These are phyloP conservation scores for Mechanitis mazaeus DNA, from an alignment of 2,888 invertebrate genomes.

Conservation along the genomic window DNA sequence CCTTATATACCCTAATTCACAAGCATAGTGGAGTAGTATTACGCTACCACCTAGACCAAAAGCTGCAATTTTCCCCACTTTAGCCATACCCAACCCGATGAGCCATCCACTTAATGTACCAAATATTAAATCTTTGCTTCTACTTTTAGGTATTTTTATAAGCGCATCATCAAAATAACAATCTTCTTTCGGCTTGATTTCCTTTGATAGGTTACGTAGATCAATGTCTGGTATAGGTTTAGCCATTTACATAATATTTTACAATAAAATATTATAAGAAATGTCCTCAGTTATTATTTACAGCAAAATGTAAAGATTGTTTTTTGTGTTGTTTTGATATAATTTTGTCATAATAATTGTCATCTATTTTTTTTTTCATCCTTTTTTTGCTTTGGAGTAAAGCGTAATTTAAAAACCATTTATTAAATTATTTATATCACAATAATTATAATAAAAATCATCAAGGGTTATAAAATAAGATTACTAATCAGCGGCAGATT, in stretches of 20 bases:
- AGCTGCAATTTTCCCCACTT: slow-evolving; percentile 91
- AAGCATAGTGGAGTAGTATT: slow-evolving; percentile 89
- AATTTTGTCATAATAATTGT: too few species aligned
- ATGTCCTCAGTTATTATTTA: too few species aligned
- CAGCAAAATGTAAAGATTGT: too few species aligned
- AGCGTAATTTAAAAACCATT: too few species aligned
- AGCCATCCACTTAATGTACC: slow-evolving; percentile 75
- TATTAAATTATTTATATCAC: too few species aligned
- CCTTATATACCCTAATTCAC: slow-evolving; percentile 90
- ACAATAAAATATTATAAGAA: too few species aligned
- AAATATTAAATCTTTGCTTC: slow-evolving; percentile 48
- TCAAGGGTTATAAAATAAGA: too few species aligned
- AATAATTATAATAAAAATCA: too few species aligned
- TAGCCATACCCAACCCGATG: slow-evolving; percentile 85
- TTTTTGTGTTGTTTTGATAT: too few species aligned
- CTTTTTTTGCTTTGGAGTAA: too few species aligned
- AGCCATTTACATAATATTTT: slow-evolving; percentile 48
- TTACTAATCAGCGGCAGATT: too few species aligned
- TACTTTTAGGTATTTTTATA: slow-evolving; percentile 43
- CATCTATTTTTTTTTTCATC: too few species aligned
- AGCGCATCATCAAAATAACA: slow-evolving; percentile 42
- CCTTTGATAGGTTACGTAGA: slow-evolving; percentile 38
- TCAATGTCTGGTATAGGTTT: slow-evolving; percentile 50
- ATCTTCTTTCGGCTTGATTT: slow-evolving; percentile 39
- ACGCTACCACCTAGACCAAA: slow-evolving; percentile 92